Evolutionary conservation across 2,888 invertebrate genomes (phyloP).

Genomic region (Drosophila silvestris): DNA sequence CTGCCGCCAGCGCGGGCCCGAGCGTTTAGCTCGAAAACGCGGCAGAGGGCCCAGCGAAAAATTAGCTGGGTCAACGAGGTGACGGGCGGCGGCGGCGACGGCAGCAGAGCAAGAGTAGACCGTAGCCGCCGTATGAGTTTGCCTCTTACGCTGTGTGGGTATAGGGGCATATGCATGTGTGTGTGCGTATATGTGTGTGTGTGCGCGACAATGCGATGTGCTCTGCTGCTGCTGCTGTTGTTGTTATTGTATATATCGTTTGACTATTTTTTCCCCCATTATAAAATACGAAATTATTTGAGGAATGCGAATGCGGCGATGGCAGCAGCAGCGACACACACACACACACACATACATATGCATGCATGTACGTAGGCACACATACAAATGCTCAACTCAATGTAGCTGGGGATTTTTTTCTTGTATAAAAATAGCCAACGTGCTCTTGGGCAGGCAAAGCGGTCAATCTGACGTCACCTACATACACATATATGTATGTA

Average conservation of each 20-base stretch:
- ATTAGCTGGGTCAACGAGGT: constrained; percentile 56
- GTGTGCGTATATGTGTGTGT: constrained; percentile 16
- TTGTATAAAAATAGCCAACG: constrained; percentile 44
- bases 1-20: constrained; percentile 78
- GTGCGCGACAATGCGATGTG: constrained; percentile 48
- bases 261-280: constrained; percentile 43
- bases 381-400: constrained; percentile 31
- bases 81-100: constrained; percentile 31
- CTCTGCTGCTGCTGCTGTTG: constrained; percentile 7
- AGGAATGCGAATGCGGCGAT: constrained; percentile 60
- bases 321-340: constrained; percentile 44
- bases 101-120: constrained; percentile 33
- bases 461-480: constrained; percentile 47
- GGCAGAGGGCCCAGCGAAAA: constrained; percentile 65
- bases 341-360: constrained; percentile 19
- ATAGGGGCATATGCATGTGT: constrained; percentile 16
- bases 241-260: constrained; percentile 35
- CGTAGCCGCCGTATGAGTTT: constrained; percentile 19
- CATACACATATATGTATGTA: neutral
- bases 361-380: constrained; percentile 14
- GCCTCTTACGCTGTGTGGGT: constrained; percentile 10
- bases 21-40: constrained; percentile 73
- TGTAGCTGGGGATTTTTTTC: constrained; percentile 31
- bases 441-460: constrained; percentile 19
- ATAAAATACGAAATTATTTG: constrained; percentile 65